A percentile compares a stretch with the other conserved stretches of the same genome.
phyloP scores from a whole-genome alignment of 1,140 invertebrate genomes.

The Nephila pilipes region DNA sequence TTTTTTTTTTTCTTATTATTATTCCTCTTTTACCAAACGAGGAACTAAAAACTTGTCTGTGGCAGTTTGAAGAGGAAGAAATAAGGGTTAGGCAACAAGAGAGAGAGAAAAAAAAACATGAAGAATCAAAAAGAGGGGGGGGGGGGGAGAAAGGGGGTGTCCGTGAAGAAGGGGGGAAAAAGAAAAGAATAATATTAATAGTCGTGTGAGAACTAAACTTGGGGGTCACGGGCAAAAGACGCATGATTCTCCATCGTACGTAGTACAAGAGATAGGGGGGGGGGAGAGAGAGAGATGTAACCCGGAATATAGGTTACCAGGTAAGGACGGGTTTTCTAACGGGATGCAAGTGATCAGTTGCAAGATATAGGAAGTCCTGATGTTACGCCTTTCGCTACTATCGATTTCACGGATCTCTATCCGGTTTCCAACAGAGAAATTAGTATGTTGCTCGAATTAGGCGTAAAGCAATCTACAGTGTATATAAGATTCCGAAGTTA shows the following conservation, averaged over 20 bases:
- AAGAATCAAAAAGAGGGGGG: background rate
- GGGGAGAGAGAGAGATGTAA: background rate
- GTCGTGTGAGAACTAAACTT: slow-evolving; percentile 54
- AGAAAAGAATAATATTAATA: slow-evolving; percentile 36
- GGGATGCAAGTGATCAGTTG: background rate
- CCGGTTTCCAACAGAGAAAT: background rate
- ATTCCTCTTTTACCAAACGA: background rate
- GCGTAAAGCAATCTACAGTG: background rate
- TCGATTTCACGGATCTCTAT: slow-evolving; percentile 44
- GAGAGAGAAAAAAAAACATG: background rate
- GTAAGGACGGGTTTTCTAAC: slow-evolving; percentile 47
- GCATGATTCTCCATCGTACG: too few species aligned
- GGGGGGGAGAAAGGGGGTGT: background rate
- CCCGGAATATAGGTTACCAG: slow-evolving; percentile 51
- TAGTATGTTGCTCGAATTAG: background rate
- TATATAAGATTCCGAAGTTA: too few species aligned
- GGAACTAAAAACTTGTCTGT: background rate
- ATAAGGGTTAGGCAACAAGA: background rate
- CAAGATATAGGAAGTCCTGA: slow-evolving; percentile 28
- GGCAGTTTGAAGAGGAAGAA: slow-evolving; percentile 14
- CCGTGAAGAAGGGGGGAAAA: background rate
- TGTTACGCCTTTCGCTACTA: slow-evolving; percentile 29
- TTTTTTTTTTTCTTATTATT: background rate
- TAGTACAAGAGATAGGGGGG: too few species aligned
- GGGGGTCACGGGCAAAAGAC: slow-evolving; percentile 47